Evolutionary conservation across 2,797 vertebrate species (phyloP).

Genomic region (Hydrolagus colliei): DNA sequence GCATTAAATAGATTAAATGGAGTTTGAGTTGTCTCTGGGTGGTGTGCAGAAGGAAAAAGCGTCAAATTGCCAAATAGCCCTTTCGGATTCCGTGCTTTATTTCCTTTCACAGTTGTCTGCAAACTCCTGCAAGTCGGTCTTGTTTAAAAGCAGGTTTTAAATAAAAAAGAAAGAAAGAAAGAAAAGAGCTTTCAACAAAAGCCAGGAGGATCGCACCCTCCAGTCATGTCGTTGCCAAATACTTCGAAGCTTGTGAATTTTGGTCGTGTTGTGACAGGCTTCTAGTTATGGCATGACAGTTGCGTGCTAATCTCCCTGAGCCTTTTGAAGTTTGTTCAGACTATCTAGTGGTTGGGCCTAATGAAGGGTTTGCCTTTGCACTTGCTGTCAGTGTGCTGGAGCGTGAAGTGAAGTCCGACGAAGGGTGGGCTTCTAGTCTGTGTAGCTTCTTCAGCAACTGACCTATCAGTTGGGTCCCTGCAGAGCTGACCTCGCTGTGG

Average conservation of each 20-base stretch:
- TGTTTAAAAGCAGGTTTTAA: neutral
- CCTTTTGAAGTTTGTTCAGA: neutral
- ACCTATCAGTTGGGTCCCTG: conserved; percentile 17
- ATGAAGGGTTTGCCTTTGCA: neutral
- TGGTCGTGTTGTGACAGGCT: neutral
- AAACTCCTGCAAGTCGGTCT: too few species aligned
- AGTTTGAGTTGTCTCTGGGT: too few species aligned
- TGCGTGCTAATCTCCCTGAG: neutral
- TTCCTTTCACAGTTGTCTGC: neutral
- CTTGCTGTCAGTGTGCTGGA: neutral
- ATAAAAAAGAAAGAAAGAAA: neutral
- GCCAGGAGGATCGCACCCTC: neutral
- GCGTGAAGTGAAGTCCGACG: neutral
- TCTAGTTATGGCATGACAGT: neutral
- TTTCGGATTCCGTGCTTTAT: too few species aligned
- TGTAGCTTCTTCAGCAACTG: neutral
- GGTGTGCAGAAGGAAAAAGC: neutral
- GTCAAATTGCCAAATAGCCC: neutral
- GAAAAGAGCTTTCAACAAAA: neutral
- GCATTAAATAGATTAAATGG: too few species aligned
- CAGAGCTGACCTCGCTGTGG: neutral
- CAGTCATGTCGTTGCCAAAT: neutral
- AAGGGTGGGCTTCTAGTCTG: too few species aligned
- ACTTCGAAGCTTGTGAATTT: neutral
- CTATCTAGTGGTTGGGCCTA: neutral